Evolutionary conservation across 2,113 vertebrate genomes (phyloP), one percentile per base, ranked within the genome.

Genomic region (Hippocampus zosterae): DNA sequence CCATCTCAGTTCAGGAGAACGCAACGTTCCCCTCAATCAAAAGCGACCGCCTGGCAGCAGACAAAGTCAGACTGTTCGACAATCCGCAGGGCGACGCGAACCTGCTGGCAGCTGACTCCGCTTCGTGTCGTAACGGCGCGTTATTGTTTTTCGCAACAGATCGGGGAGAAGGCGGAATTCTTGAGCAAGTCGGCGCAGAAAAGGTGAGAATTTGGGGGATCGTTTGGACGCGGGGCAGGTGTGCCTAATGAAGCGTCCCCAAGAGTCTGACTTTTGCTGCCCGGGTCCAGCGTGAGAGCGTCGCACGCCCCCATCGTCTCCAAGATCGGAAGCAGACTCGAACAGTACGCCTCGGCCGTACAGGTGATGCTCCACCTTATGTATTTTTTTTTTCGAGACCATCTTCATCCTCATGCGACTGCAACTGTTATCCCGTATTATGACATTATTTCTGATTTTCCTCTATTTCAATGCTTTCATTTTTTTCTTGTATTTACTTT

Each of bases 81-180:
- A 37, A 61, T 8, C 29, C 37, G 59, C 48, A 48, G 69, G 60
- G 37, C 63, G 71, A 4, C 62, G 71, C 23, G 44, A 70, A 10
- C 40, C 46, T 10, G 16, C 55, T 27, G 12, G 23, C 15, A 3
- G 13, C 19, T 25, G 8, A 40, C 3, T 61, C 8, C 59, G 29
- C 37, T 61, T 18, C 2, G 42, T 13, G 12, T 8, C 37, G 19
- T 64, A 23, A 42, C 10, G 0, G 11, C 40, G 29, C 3, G 19
- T 40, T 41, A 21, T 67, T 21, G 16, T 40, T 65, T 75, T 23
- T 0, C 84, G 65, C 33, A 37, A 37, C 89, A 98, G 96, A 98
- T 99, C 70, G 96, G 97, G 52, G 95, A 94, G 48, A 93, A 95
- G 76, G 95, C 96, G 65, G 95, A 95, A 77, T 98, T 98, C 84